Evolutionary conservation across 2,113 vertebrate species (phyloP).

Genomic region (mouse (Mus musculus)): GRCm39 chr12:67261501-67262000

Average conservation of each 20-base stretch:
- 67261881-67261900: constrained; percentile 59
- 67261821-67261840: background rate
- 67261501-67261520: background rate
- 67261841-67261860: constrained; percentile 22
- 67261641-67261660: constrained; percentile 3
- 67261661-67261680: background rate
- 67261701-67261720: background rate
- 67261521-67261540: background rate
- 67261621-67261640: background rate
- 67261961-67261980: constrained; percentile 61
- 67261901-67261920: constrained; percentile 41
- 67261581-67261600: background rate
- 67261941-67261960: constrained; percentile 47
- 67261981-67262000: constrained; percentile 48
- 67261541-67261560: constrained; percentile 29
- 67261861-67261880: constrained; percentile 31
- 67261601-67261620: background rate
- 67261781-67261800: background rate
- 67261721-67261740: background rate
- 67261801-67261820: background rate
- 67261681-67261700: background rate
- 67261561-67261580: background rate
- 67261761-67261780: background rate
- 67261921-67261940: constrained; percentile 44
- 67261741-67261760: background rate